A percentile compares a stretch with the other conserved stretches of the same genome.
phyloP scores from a whole-genome alignment of 2,113 vertebrate species.

The Apus apus region DNA sequence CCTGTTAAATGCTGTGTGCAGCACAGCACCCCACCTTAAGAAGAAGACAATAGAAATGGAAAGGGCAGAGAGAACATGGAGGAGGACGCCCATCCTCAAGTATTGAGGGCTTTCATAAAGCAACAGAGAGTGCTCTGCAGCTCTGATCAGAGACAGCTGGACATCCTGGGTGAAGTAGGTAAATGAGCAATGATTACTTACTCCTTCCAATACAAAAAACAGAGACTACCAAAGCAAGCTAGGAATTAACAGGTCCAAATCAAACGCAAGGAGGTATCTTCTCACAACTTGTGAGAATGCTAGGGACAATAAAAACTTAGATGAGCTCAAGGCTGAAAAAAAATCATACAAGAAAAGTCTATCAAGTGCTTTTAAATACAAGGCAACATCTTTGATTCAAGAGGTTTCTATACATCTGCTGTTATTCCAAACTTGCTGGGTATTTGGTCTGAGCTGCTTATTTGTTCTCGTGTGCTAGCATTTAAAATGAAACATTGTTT shows the following conservation, averaged over 20 bases:
- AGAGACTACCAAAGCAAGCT: background rate
- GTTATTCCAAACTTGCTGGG: background rate
- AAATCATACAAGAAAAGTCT: background rate
- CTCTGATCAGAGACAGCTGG: background rate
- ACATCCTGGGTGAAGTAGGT: background rate
- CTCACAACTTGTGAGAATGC: no score
- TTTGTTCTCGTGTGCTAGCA: background rate
- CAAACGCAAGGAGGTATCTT: background rate
- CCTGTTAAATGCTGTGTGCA: background rate
- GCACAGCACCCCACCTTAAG: background rate
- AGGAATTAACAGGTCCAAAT: background rate
- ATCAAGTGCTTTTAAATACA: background rate
- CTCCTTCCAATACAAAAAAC: background rate
- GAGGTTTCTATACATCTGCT: background rate
- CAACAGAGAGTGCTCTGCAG: background rate
- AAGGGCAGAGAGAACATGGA: background rate
- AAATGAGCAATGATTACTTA: background rate
- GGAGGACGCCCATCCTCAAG: background rate
- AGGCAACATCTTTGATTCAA: background rate
- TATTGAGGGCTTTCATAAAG: background rate
- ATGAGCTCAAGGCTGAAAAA: background rate
- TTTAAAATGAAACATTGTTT: background rate
- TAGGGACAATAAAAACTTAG: background rate
- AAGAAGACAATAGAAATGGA: background rate
- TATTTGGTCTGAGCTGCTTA: background rate